Evolutionary conservation across 2,113 vertebrate genomes (phyloP).

Genomic region (Nyctibius bracteatus): DNA sequence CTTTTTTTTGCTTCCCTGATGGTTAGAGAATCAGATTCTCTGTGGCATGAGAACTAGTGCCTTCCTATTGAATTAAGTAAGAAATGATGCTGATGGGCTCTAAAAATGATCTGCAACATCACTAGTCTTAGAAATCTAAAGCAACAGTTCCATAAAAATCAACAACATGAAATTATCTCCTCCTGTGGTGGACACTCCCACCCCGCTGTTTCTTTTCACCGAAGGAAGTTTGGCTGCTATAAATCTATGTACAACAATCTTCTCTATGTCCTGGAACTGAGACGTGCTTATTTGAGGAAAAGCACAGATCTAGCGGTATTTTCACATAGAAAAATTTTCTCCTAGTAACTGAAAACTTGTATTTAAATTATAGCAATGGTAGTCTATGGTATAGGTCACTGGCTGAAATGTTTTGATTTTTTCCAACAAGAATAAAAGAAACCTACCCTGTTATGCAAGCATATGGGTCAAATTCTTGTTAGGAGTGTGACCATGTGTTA

Average conservation of each 20-base stretch:
- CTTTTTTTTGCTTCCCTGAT: background rate
- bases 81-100: background rate
- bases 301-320: background rate
- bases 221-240: background rate
- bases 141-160: background rate
- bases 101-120: background rate
- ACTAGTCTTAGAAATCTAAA: background rate
- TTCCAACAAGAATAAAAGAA: background rate
- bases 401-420: background rate
- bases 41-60: background rate
- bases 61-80: background rate
- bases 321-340: background rate
- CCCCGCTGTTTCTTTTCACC: background rate
- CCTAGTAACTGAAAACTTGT: background rate
- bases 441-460: background rate
- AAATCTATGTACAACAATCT: background rate
- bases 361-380: background rate
- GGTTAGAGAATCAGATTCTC: background rate
- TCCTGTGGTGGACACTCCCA: rapidly evolving
- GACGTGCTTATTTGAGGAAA: background rate
- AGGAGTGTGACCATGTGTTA: background rate
- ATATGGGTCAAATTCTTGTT: background rate
- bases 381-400: background rate
- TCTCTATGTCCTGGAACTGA: background rate
- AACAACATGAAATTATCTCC: background rate